Conservation (phyloP, 2,888 invertebrate species). For the Cordilura impudica region DNA sequence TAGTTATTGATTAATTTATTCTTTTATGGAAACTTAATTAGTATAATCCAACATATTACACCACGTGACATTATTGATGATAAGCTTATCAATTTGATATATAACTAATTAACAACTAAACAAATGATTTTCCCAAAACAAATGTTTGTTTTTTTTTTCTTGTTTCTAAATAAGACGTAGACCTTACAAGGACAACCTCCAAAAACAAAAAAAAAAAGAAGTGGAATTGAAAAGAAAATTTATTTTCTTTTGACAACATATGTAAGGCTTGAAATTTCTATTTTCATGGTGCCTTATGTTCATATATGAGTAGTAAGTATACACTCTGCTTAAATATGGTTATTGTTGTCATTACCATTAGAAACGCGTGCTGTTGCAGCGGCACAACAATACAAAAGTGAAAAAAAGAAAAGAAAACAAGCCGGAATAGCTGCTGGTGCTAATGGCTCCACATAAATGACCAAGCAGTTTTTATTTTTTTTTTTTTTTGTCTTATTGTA, state of each 20-base stretch:
- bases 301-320: background rate
- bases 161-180: constrained; percentile 25
- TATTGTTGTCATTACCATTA: constrained; percentile 53
- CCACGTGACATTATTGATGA: constrained; percentile 51
- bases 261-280: constrained; percentile 72
- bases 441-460: constrained; percentile 57
- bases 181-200: constrained; percentile 46
- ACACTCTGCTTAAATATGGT: constrained; percentile 19
- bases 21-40: too few relatives aligned
- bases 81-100: constrained; percentile 46
- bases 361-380: constrained; percentile 58
- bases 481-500: too few relatives aligned
- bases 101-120: constrained; percentile 47
- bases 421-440: constrained; percentile 51
- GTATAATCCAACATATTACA: constrained; percentile 39
- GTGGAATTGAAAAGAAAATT: background rate
- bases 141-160: constrained; percentile 24
- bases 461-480: constrained; percentile 35
- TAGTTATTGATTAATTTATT: too few relatives aligned
- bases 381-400: constrained; percentile 16
- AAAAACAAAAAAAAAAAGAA: background rate
- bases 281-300: constrained; percentile 71
- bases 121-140: constrained; percentile 17
- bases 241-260: constrained; percentile 64
- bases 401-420: constrained; percentile 19